Evolutionary conservation across 2,888 invertebrate species (phyloP), one percentile per base, ranked within the genome.

Genomic region (Dasysyrphus tricinctus): DNA sequence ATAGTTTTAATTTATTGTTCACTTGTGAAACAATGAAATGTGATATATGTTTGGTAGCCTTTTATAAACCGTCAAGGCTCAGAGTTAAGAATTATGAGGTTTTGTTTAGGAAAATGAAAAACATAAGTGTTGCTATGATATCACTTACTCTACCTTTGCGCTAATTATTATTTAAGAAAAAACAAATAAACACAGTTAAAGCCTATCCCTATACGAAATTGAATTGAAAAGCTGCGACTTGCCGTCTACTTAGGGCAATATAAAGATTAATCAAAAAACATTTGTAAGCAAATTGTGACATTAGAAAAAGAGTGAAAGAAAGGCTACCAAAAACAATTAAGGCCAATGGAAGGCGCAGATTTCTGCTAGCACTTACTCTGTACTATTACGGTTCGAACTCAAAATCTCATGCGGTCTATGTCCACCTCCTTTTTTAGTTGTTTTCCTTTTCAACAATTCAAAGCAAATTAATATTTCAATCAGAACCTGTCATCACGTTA

Each of bases 21-120:
- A 65, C 74, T 86, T 81, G 86, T 78, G 78, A 86, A 86, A 86
- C 86, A 86, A 86, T 81, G 86, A 86, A 86, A 86, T 81, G 86
- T 86, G 86, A 86, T 86, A 81, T 81, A 77, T 86, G 56, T 42
- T 56, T 32, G 49, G 16, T 70, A 63, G 63, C 74, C 59, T 51
- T 81, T n/a, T 65, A 34, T 78, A 63, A 54, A 70, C 32, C 42
- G 16, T 73, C 69, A 12, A n/a, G 65, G 57, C 6, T 32, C 32
- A 32, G 5, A 11, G 56, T 19, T 63, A 19, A 61, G 39, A 51
- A 34, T 65, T 51, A 32, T 74, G 65, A 5, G 42, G 29, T 65
- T 70, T 47, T 59, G 57, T 82, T 82, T n/a, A 59, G 77, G 72
- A 67, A 72, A 82, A 78, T 54, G 65, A 34, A 73, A 80, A 85